Evolutionary conservation across 1,140 invertebrate species (phyloP), one percentile per base, ranked within the genome.

Genomic region (Idris sp.): DNA sequence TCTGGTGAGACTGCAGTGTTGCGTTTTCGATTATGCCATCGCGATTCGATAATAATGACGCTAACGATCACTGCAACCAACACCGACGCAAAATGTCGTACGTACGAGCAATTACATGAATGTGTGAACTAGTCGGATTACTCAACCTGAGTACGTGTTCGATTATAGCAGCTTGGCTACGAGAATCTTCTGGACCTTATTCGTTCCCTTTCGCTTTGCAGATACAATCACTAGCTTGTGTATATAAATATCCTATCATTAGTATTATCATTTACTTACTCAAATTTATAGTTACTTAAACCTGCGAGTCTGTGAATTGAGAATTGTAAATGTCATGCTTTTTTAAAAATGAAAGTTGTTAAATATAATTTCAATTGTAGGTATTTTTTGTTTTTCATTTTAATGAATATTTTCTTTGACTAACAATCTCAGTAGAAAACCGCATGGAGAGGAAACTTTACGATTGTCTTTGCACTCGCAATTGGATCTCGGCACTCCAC

Each of bases 401-500:
- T 46, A 46, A 46, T 67, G 43, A 5, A 13, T 46, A 46, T 77
- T 75, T 78, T 84, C 73, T 79, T 84, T 84, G 69, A 83, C 76
- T 53, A 68, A 78, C 33, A 72, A 48, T 53, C 64, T 77, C 84
- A 92, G 91, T 84, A 89, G 89, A 84, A 89, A 87, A 62, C 89
- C 90, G 2, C 93, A 94, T 76, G 90, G 90, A 9, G 92, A 93
- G 78, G 89, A 91, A 77, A 89, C 88, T 3, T 76, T 93, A 54
- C 89, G 88, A 76, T 78, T 93, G 49, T 90, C 89, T 15, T 86
- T 92, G 15, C 91, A 89, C 14, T 87, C 89, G 2, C 89, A 90
- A 44, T 83, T 92, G 9, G 90, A 92, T 71, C 84, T 93, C 13
- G 92, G 92, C 1, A 90, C 91, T 5, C 92, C 92, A 26, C 92